phyloP scores from a whole-genome alignment of 2,888 invertebrate species.

The Cristatella mucedo region DNA sequence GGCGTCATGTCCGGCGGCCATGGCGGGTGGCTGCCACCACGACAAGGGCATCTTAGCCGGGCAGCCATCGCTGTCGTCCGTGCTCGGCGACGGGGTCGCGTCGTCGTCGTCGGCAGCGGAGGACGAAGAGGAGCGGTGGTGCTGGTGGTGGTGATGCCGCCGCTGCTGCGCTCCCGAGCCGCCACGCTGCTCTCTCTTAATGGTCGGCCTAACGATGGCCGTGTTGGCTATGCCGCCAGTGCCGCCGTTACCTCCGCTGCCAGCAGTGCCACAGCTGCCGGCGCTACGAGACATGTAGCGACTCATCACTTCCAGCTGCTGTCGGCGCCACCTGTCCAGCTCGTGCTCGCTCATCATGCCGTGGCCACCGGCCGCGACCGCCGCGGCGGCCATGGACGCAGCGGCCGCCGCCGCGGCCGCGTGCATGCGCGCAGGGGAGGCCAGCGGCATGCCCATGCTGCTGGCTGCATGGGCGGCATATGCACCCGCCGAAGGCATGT shows the following conservation, averaged over 20 bases:
- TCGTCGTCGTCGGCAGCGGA: constrained; percentile 2
- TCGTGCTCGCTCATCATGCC: neutral
- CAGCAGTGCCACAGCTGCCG: neutral
- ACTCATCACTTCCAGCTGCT: constrained; percentile 9
- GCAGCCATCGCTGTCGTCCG: too few relatives aligned
- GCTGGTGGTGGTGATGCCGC: constrained; percentile 5
- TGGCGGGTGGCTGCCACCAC: constrained; percentile 1
- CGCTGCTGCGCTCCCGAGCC: constrained; percentile 16
- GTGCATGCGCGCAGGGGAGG: constrained; percentile 2
- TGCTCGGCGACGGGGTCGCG: neutral
- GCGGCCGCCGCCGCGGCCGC: neutral
- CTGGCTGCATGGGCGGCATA: too few relatives aligned
- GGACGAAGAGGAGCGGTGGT: too few relatives aligned
- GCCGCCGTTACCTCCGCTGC: neutral
- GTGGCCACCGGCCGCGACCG: neutral
- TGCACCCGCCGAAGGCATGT: too few relatives aligned
- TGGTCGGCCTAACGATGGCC: neutral
- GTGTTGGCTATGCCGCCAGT: neutral
- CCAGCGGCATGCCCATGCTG: too few relatives aligned
- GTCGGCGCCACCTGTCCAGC: constrained; percentile 5
- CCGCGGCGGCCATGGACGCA: neutral
- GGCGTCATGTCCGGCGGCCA: too few relatives aligned
- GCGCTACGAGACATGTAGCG: constrained; percentile 6
- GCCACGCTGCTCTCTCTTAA: constrained; percentile 3
- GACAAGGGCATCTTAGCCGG: neutral